Conservation (phyloP, 2,888 invertebrate species). For the Tipula unca region DNA sequence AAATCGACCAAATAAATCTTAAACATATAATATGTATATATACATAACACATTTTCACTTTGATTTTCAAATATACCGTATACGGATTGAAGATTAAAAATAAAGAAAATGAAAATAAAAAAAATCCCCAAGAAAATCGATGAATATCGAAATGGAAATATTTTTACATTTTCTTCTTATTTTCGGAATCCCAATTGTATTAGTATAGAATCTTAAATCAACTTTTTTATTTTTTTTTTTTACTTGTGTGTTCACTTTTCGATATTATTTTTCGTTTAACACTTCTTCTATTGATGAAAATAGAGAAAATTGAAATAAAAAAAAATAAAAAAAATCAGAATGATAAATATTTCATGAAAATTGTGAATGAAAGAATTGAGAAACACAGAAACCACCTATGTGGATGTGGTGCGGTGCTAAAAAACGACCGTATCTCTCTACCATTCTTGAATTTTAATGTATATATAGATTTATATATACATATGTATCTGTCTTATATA, state of each 20-base stretch:
- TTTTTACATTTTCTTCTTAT: background rate
- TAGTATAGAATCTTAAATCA: background rate
- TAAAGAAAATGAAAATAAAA: background rate
- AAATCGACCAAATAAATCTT: no score
- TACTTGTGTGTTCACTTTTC: background rate
- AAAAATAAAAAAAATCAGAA: background rate
- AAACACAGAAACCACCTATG: background rate
- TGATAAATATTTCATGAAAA: slow-evolving; percentile 14
- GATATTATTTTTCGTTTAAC: background rate
- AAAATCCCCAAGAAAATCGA: background rate
- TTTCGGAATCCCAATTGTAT: background rate
- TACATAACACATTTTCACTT: background rate
- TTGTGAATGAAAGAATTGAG: background rate
- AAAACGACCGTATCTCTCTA: background rate
- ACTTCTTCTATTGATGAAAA: background rate
- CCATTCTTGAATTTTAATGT: no score
- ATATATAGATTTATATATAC: no score
- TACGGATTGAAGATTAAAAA: background rate
- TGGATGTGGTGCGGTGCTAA: background rate
- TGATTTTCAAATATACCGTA: background rate
- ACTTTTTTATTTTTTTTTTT: background rate
- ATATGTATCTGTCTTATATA: no score
- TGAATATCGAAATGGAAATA: background rate
- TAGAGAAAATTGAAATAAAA: background rate
- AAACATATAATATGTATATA: background rate